These are phyloP conservation scores for Pantherophis alleghaniensis DNA, from an alignment of 2,797 vertebrate species.

Conservation along the genomic window DNA sequence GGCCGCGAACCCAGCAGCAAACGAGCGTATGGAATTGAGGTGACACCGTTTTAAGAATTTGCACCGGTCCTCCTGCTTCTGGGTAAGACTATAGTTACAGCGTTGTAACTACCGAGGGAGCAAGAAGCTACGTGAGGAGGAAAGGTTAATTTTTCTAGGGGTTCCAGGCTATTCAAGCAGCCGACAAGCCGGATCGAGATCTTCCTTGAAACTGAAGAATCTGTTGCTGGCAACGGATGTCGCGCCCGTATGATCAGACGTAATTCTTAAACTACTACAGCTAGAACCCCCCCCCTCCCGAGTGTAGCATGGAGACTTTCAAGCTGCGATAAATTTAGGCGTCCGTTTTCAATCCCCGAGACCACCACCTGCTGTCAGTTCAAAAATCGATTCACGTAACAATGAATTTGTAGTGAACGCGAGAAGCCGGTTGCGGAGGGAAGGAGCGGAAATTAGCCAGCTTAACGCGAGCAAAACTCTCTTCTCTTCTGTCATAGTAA, in stretches of 20 bases:
- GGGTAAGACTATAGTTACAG: slow-evolving; percentile 38
- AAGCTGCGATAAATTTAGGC: slow-evolving; percentile 2
- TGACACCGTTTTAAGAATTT: not conserved
- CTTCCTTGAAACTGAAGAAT: slow-evolving; percentile 39
- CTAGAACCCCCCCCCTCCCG: slow-evolving; percentile 29
- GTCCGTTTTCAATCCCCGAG: not conserved
- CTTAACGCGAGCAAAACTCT: slow-evolving; percentile 75
- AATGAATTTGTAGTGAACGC: slow-evolving; percentile 70
- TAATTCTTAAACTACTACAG: not conserved
- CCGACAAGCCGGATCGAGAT: slow-evolving; percentile 25
- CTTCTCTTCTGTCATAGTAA: slow-evolving; percentile 75
- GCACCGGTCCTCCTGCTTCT: slow-evolving; percentile 47
- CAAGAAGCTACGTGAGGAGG: slow-evolving; percentile 12
- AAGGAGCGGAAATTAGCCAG: slow-evolving; percentile 74
- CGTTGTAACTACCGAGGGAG: slow-evolving; percentile 10
- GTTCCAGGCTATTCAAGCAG: not conserved
- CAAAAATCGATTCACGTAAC: slow-evolving; percentile 65
- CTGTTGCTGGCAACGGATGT: slow-evolving; percentile 66
- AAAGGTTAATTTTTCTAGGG: slow-evolving; percentile 29
- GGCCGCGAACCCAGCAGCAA: not conserved
- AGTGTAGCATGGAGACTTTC: slow-evolving; percentile 50
- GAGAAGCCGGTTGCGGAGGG: slow-evolving; percentile 71
- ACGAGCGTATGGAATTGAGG: too few relatives aligned
- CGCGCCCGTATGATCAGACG: slow-evolving; percentile 30
- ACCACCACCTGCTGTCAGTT: too few relatives aligned